Percentiles rank a stretch among this genome's conserved stretches.
These are phyloP conservation scores for Andrena minutula DNA, from an alignment of 2,888 invertebrate species.

Conservation along the genomic window DNA sequence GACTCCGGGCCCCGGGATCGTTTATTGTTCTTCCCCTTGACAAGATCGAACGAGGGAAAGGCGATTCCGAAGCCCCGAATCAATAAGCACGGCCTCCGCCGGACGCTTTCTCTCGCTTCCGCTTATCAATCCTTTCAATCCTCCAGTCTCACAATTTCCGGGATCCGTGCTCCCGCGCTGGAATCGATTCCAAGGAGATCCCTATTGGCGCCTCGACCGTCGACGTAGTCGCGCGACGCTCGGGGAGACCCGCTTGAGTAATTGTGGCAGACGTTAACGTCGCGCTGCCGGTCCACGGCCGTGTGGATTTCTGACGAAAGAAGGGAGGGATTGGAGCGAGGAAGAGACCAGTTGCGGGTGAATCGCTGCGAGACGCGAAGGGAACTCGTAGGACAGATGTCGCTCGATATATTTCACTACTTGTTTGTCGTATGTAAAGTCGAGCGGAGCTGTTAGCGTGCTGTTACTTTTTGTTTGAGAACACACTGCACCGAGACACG, in stretches of 20 bases:
- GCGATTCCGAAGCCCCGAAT: conserved; percentile 28
- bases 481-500: too few species aligned
- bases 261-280: neutral
- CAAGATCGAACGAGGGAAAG: conserved; percentile 30
- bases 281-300: too few species aligned
- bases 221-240: neutral
- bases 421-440: too few species aligned
- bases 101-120: conserved; percentile 2
- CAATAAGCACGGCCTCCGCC: conserved; percentile 34
- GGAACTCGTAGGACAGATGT: too few species aligned
- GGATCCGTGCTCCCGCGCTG: neutral
- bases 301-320: too few species aligned
- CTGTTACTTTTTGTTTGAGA: too few species aligned
- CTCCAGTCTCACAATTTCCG: conserved; percentile 27
- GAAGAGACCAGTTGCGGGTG: too few species aligned
- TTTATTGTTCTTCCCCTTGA: conserved; percentile 46
- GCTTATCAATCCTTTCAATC: conserved; percentile 23
- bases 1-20: conserved; percentile 5
- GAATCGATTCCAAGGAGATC: conserved; percentile 12
- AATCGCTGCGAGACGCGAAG: too few species aligned
- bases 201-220: neutral
- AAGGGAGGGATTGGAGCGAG: too few species aligned
- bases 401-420: too few species aligned
- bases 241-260: neutral
- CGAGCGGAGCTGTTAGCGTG: too few species aligned